These are phyloP conservation scores for Automeris io DNA, from an alignment of 2,888 invertebrate species.

Conservation along the genomic window DNA sequence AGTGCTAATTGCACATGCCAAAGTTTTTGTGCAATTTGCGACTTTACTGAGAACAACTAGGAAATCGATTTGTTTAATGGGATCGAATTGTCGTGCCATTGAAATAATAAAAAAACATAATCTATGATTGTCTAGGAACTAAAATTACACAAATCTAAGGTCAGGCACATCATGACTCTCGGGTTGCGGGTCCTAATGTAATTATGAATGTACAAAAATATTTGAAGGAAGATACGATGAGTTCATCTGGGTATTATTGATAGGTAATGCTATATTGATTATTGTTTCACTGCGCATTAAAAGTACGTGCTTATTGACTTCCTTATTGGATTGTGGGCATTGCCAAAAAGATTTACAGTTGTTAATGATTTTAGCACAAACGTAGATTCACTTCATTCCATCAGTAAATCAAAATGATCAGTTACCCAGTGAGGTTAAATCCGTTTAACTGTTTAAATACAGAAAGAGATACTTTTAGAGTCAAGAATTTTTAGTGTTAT, in stretches of 20 bases:
- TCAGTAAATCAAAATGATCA: too few species aligned
- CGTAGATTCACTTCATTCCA: too few species aligned
- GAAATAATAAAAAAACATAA: constrained; percentile 12
- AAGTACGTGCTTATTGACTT: too few species aligned
- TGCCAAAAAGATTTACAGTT: too few species aligned
- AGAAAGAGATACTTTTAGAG: too few species aligned
- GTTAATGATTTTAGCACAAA: too few species aligned
- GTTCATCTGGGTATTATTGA: not conserved
- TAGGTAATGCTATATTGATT: not conserved
- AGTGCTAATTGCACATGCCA: constrained; percentile 60
- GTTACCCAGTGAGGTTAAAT: too few species aligned
- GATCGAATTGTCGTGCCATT: constrained; percentile 43
- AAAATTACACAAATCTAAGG: constrained; percentile 27
- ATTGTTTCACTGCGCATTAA: too few species aligned
- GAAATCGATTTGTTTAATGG: constrained; percentile 65
- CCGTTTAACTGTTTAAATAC: too few species aligned
- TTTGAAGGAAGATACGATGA: constrained; percentile 5
- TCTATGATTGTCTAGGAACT: constrained; percentile 22
- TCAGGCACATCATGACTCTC: constrained; percentile 31
- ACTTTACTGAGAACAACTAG: constrained; percentile 34
- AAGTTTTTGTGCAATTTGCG: constrained; percentile 52
- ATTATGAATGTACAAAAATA: constrained; percentile 15
- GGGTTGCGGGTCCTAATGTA: constrained; percentile 4
- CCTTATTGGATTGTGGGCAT: too few species aligned
- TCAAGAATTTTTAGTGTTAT: too few species aligned